Conservation (phyloP, 2,113 vertebrate species). For the Casuarius casuarius region DNA sequence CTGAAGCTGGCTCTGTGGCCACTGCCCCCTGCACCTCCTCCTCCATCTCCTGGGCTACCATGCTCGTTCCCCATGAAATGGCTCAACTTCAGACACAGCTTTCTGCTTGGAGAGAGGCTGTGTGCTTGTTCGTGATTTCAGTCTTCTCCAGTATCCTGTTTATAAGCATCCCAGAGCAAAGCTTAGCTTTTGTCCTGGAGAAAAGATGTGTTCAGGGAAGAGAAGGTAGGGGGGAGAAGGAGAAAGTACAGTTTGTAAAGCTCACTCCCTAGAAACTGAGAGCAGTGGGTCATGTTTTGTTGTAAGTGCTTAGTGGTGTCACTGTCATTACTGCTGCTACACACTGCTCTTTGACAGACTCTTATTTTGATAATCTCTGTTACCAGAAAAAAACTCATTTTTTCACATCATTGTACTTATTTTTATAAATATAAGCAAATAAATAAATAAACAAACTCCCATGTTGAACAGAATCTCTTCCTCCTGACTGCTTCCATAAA, state of each 20-base stretch:
- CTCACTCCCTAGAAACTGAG: neutral
- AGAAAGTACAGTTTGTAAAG: neutral
- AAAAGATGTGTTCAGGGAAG: neutral
- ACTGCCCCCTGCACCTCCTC: neutral
- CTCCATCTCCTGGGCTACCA: neutral
- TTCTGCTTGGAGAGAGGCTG: neutral
- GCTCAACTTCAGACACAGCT: neutral
- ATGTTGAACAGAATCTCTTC: neutral
- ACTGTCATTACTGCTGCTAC: neutral
- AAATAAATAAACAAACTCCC: neutral
- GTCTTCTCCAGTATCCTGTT: neutral
- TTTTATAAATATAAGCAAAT: neutral
- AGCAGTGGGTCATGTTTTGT: neutral
- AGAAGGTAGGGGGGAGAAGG: neutral
- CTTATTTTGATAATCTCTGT: neutral
- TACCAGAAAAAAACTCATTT: neutral
- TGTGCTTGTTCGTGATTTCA: neutral
- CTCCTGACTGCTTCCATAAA: neutral
- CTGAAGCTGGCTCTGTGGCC: neutral
- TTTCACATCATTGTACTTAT: neutral
- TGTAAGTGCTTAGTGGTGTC: neutral
- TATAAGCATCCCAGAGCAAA: neutral
- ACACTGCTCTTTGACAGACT: neutral
- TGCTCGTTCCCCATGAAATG: fast-evolving
- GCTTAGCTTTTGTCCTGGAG: neutral